A percentile compares a stretch with the other conserved stretches of the same genome.
phyloP scores from a whole-genome alignment of 2,113 vertebrate species.

The Limanda limanda region DNA sequence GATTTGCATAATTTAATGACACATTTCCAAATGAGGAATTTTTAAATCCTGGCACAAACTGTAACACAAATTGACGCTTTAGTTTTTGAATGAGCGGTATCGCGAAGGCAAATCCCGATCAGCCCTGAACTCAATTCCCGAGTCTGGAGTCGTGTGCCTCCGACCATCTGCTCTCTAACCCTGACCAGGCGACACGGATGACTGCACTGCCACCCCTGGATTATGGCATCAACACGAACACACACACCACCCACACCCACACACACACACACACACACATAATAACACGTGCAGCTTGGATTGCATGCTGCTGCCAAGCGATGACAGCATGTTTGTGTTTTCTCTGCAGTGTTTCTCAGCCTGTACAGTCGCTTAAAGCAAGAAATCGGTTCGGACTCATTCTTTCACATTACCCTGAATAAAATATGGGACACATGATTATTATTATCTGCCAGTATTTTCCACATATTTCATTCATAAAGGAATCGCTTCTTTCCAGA shows the following conservation, averaged over 20 bases:
- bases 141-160: conserved; percentile 51
- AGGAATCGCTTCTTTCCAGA: neutral
- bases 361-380: conserved; percentile 4
- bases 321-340: conserved; percentile 31
- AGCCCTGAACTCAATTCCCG: conserved; percentile 4
- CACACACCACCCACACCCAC: conserved; percentile 9
- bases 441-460: neutral
- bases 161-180: conserved; percentile 69
- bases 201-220: conserved; percentile 56
- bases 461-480: neutral
- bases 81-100: conserved; percentile 30
- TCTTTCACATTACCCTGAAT: neutral
- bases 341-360: neutral
- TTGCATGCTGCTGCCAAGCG: conserved; percentile 41
- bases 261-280: conserved; percentile 7
- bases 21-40: neutral
- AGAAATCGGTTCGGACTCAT: neutral
- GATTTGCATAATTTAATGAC: neutral
- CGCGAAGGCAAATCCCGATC: conserved; percentile 26
- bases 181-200: conserved; percentile 36
- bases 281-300: conserved; percentile 9
- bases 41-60: neutral
- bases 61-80: neutral
- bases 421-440: neutral
- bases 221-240: conserved; percentile 51